These are phyloP conservation scores for Linyphia triangularis DNA, from an alignment of 2,888 invertebrate species.

Conservation along the genomic window DNA sequence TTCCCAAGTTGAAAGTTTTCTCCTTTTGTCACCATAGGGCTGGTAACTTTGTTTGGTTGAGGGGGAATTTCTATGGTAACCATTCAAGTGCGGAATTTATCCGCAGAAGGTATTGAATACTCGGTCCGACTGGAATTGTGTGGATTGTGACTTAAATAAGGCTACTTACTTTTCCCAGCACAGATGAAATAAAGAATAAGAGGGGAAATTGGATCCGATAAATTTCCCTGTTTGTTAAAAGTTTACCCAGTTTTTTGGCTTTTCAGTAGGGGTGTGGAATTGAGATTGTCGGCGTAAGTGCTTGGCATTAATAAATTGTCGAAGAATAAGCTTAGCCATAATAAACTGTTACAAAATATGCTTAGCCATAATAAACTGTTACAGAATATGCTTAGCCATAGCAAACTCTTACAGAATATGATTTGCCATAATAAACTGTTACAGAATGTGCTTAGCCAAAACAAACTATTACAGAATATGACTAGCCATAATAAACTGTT, in stretches of 20 bases:
- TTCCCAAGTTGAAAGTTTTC: slow-evolving; percentile 71
- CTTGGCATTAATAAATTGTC: too few relatives aligned
- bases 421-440: too few relatives aligned
- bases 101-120: slow-evolving; percentile 71
- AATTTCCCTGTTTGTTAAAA: slow-evolving; percentile 69
- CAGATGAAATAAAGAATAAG: slow-evolving; percentile 44
- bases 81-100: slow-evolving; percentile 69
- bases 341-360: too few relatives aligned
- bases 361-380: too few relatives aligned
- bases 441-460: too few relatives aligned
- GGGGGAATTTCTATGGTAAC: slow-evolving; percentile 71
- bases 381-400: too few relatives aligned
- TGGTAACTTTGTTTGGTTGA: slow-evolving; percentile 68
- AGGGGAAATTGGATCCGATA: slow-evolving; percentile 46
- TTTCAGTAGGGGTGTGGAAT: slow-evolving; percentile 30
- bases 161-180: slow-evolving; percentile 31
- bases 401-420: too few relatives aligned
- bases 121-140: slow-evolving; percentile 53
- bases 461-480: too few relatives aligned
- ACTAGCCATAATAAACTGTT: too few relatives aligned
- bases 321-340: background rate
- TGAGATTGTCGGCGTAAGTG: slow-evolving; percentile 34
- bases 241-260: slow-evolving; percentile 32
- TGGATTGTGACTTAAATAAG: slow-evolving; percentile 62
- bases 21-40: slow-evolving; percentile 64